Base-by-base conservation (phyloP, 2,113 vertebrate genomes). In the Calidris pugnax region DNA sequence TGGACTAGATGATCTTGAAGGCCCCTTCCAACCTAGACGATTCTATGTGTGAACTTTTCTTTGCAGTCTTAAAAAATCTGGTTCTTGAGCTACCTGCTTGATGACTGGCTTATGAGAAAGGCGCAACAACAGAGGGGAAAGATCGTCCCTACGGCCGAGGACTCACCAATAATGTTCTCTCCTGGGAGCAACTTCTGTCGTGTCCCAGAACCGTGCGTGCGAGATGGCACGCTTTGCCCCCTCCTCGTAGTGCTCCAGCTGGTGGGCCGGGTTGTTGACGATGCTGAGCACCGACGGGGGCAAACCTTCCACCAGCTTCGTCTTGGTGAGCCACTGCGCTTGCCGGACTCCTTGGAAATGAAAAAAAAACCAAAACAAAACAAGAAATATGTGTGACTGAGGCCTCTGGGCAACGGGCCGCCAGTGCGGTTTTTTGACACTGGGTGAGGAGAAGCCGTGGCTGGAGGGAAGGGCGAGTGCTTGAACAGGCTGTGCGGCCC, bases 281-380 rank as follows among this genome's bases (percentile, higher is more conserved):
- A 98, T 56, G 55, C 94, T 89, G n/a, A 98, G 94, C 62, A 99
- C 95, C 15, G 96, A 94, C 41, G 98, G 84, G 0, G 99, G 99
- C 32, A 99, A 98, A 23, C 99, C 99, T 27, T 98, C 85, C 66
- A 98, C 98, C 82, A 98, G 37, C 87, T 99, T 98, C n/a, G 98
- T 97, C 97, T 99, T 99, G 93, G 99, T 99, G 66, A 99, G 98
- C 99, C 99, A 99, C 51, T 99, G 97, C 4, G 99, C 99, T 95
- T 99, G 99, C 81, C 97, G 98, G 56, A 99, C 98, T 32, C 99
- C 99, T 99, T 92, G 21, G 14, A 15, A 63, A 28, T 23, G 4
- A 12, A 62, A 39, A 41, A 20, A 9, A 39, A 39, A 39, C 14
- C 5, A 12, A 84, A 60, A 23, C 47, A 32, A 87, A 83, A 7